These are phyloP conservation scores for Lobophora halterata DNA, from an alignment of 2,888 invertebrate genomes.

Conservation along the genomic window DNA sequence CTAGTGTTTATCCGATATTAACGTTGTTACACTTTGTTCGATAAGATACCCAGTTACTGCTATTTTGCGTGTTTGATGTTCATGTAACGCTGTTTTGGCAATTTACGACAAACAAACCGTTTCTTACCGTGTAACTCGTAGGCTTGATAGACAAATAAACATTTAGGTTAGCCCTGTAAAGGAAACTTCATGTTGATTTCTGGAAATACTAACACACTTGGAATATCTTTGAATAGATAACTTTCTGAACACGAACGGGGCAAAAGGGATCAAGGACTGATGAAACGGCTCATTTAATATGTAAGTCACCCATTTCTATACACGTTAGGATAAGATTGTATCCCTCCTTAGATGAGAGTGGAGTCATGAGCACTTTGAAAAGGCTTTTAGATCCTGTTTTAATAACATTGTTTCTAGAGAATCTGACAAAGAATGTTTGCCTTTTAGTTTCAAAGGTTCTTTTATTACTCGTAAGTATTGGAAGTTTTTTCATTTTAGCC, in stretches of 20 bases:
- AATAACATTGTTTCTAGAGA: slow-evolving; percentile 20
- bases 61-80: slow-evolving; percentile 36
- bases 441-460: slow-evolving; percentile 1
- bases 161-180: slow-evolving; percentile 18
- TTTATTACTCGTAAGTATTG: neutral
- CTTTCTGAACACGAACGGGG: slow-evolving; percentile 23
- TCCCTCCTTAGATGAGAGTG: slow-evolving; percentile 25
- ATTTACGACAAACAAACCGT: slow-evolving; percentile 20
- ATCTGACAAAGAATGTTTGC: slow-evolving; percentile 4
- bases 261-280: slow-evolving; percentile 30
- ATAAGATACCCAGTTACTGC: slow-evolving; percentile 33
- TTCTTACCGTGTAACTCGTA: slow-evolving; percentile 20
- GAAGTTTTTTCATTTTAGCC: neutral
- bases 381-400: slow-evolving; percentile 18
- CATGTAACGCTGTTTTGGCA: slow-evolving; percentile 26
- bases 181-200: slow-evolving; percentile 18
- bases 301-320: slow-evolving; percentile 30
- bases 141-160: slow-evolving; percentile 19
- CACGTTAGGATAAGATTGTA: slow-evolving; percentile 29
- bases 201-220: slow-evolving; percentile 14
- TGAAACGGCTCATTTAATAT: slow-evolving; percentile 30
- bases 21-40: slow-evolving; percentile 38
- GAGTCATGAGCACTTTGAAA: slow-evolving; percentile 22
- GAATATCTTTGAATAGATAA: slow-evolving; percentile 25
- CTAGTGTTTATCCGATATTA: slow-evolving; percentile 33